These are phyloP conservation scores for Stegastes partitus DNA, from an alignment of 2,113 vertebrate genomes.

Conservation along the genomic window DNA sequence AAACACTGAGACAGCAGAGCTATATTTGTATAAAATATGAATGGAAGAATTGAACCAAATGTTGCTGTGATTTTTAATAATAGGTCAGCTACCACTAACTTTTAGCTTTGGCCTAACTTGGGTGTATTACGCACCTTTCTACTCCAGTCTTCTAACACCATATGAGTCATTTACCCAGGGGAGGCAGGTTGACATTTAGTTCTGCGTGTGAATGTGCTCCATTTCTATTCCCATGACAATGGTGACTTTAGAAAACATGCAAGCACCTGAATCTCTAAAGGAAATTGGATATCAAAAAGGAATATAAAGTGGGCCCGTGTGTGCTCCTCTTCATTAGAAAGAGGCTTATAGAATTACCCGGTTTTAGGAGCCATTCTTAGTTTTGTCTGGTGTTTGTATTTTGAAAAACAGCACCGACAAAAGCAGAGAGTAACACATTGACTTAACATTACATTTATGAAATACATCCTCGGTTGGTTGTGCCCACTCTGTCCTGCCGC, in stretches of 20 bases:
- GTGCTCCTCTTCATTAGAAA: slow-evolving; percentile 43
- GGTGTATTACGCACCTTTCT: slow-evolving; percentile 65
- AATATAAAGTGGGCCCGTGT: slow-evolving; percentile 35
- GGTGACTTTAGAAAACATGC: slow-evolving; percentile 75
- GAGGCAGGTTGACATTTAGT: slow-evolving; percentile 77
- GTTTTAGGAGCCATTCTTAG: slow-evolving; percentile 17
- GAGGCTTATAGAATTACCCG: slow-evolving; percentile 10
- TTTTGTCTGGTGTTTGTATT: slow-evolving; percentile 9
- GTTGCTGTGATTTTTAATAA: slow-evolving; percentile 26
- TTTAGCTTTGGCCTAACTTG: slow-evolving; percentile 43
- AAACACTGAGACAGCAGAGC: background rate
- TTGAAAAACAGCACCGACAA: slow-evolving; percentile 15
- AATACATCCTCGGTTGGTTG: background rate
- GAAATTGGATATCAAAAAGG: slow-evolving; percentile 45
- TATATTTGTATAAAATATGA: slow-evolving; percentile 23
- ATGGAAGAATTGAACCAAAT: background rate
- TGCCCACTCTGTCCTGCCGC: background rate
- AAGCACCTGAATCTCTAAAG: slow-evolving; percentile 64
- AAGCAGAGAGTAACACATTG: background rate
- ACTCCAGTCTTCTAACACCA: slow-evolving; percentile 59
- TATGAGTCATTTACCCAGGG: slow-evolving; percentile 73
- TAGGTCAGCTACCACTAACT: slow-evolving; percentile 38
- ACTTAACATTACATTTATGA: background rate
- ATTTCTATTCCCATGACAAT: slow-evolving; percentile 73
- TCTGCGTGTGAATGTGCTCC: slow-evolving; percentile 64